Percentiles rank a stretch among this genome's conserved stretches.
Evolutionary conservation across 2,888 invertebrate genomes (phyloP).

Genomic region (Melipona bicolor): DNA sequence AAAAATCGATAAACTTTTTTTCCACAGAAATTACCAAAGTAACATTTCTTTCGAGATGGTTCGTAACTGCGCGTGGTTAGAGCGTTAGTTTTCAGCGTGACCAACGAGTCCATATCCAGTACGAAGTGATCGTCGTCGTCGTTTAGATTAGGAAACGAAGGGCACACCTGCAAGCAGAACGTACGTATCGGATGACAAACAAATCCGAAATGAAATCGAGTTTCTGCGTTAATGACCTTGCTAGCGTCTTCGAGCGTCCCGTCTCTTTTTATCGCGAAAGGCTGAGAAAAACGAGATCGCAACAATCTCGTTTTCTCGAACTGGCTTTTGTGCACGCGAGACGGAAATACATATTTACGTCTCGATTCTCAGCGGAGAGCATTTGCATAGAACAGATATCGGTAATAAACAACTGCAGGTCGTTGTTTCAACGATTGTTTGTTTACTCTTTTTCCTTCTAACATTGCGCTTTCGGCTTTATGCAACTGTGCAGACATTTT

Average conservation of each 20-base stretch:
- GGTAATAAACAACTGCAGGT: slow-evolving; percentile 11
- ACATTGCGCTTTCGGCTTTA: background rate
- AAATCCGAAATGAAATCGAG: slow-evolving; percentile 23
- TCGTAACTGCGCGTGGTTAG: slow-evolving; percentile 65
- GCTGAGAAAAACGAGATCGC: slow-evolving; percentile 27
- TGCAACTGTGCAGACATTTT: too few relatives aligned
- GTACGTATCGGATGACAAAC: slow-evolving; percentile 38
- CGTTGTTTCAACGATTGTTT: slow-evolving; percentile 19
- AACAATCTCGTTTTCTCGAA: slow-evolving; percentile 1
- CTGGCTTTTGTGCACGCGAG: background rate
- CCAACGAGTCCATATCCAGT: slow-evolving; percentile 80
- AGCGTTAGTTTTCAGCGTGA: slow-evolving; percentile 68
- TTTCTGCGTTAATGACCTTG: slow-evolving; percentile 50
- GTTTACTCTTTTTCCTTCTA: background rate
- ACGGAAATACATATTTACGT: slow-evolving; percentile 2
- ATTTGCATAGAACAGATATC: slow-evolving; percentile 23
- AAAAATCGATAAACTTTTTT: background rate
- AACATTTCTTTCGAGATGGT: slow-evolving; percentile 74
- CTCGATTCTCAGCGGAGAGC: background rate
- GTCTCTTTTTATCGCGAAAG: slow-evolving; percentile 17
- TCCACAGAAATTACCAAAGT: slow-evolving; percentile 70
- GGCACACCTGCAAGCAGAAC: slow-evolving; percentile 70
- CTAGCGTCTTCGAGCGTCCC: background rate
- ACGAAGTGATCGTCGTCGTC: slow-evolving; percentile 78
- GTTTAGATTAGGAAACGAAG: slow-evolving; percentile 65